Percentiles rank a stretch among this genome's conserved stretches.
These are phyloP conservation scores for Parasteatoda lunata DNA, from an alignment of 2,888 invertebrate genomes.

Conservation along the genomic window DNA sequence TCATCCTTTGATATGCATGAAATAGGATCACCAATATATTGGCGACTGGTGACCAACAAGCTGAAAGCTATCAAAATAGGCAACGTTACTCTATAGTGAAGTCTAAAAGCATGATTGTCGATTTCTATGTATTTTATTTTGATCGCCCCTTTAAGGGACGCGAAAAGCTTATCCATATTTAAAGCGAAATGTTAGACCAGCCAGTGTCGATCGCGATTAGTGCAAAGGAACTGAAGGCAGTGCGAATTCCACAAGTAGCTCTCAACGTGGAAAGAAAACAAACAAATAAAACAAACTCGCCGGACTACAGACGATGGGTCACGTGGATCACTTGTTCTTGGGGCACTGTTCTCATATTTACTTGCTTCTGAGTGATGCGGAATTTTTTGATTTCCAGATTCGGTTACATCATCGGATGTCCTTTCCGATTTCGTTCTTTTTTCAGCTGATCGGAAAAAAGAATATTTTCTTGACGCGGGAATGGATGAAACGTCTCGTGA, in stretches of 20 bases:
- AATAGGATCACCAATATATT: constrained; percentile 70
- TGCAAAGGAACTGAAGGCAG: constrained; percentile 25
- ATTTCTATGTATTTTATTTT: constrained; percentile 75
- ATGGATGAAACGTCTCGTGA: background rate
- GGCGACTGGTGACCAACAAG: constrained; percentile 67
- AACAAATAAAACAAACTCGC: constrained; percentile 38
- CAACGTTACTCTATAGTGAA: constrained; percentile 95
- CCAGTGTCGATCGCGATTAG: constrained; percentile 1
- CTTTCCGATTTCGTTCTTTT: background rate
- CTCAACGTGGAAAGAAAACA: constrained; percentile 12
- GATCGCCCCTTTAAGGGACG: constrained; percentile 58
- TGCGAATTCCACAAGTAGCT: constrained; percentile 3
- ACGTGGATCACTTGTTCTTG: constrained; percentile 39
- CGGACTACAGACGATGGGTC: constrained; percentile 48
- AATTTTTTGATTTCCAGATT: background rate
- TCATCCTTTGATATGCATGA: constrained; percentile 76
- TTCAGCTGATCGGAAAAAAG: background rate
- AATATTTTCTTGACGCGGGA: background rate
- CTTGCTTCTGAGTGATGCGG: background rate
- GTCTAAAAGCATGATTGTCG: constrained; percentile 94
- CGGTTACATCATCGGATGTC: constrained; percentile 15
- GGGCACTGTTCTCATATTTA: constrained; percentile 41
- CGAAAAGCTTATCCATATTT: constrained; percentile 64
- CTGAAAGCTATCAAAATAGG: constrained; percentile 83
- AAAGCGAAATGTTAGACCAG: background rate